phyloP scores from a whole-genome alignment of 2,113 vertebrate species.

The Platycercus adscitus region DNA sequence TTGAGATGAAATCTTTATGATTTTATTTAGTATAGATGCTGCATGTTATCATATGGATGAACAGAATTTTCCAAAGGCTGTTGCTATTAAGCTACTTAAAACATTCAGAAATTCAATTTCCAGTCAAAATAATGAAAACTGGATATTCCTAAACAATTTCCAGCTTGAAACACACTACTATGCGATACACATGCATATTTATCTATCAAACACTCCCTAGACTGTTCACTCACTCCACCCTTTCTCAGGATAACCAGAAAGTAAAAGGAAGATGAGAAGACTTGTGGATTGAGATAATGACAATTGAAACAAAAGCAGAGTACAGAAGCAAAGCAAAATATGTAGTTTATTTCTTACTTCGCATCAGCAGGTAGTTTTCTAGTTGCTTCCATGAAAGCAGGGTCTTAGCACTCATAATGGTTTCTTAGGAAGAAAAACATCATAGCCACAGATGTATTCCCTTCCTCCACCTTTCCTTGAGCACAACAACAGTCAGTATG shows the following conservation, averaged over 20 bases:
- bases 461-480: background rate
- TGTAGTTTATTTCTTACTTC: background rate
- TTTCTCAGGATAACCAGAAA: background rate
- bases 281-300: background rate
- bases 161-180: background rate
- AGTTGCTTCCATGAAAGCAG: background rate
- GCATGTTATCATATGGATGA: background rate
- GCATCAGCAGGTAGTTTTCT: background rate
- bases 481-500: background rate
- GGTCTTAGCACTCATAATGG: background rate
- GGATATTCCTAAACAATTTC: background rate
- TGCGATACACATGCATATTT: background rate
- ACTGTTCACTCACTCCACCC: background rate
- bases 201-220: background rate
- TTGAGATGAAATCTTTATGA: background rate
- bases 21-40: background rate
- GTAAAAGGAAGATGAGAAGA: background rate
- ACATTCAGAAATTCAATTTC: background rate
- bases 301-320: background rate
- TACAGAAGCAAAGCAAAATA: background rate
- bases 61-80: background rate
- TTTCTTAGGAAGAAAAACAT: background rate
- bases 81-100: background rate
- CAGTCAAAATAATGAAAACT: background rate
- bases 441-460: background rate